Percentiles rank a stretch among this genome's conserved stretches.
These are phyloP conservation scores for Pyrgilauda ruficollis DNA, from an alignment of 2,113 vertebrate genomes.

Conservation along the genomic window DNA sequence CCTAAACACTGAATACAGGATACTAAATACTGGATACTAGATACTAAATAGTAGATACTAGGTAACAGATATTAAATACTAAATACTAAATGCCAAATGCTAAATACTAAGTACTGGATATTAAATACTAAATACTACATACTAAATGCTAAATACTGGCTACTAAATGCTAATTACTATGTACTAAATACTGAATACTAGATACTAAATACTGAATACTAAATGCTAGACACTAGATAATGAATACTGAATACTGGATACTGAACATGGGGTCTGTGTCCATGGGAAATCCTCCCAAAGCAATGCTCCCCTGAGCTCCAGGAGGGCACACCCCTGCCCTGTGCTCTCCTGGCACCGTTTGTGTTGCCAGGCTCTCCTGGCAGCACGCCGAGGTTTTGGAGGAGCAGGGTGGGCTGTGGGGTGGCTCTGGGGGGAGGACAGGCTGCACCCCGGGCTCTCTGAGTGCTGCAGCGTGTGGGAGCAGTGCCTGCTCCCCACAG, in stretches of 20 bases:
- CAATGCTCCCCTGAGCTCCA: neutral
- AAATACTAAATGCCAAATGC: rapidly evolving
- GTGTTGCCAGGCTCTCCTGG: neutral
- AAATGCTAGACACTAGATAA: rapidly evolving
- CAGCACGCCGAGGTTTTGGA: neutral
- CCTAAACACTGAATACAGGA: rapidly evolving
- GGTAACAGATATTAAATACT: no score
- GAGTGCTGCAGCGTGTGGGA: neutral
- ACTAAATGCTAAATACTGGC: rapidly evolving
- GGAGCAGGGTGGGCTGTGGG: neutral
- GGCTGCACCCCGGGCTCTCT: neutral
- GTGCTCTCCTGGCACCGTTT: neutral
- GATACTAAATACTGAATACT: neutral
- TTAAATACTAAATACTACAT: rapidly evolving
- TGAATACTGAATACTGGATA: no score
- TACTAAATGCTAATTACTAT: rapidly evolving
- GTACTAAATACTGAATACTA: rapidly evolving
- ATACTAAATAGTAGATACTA: rapidly evolving
- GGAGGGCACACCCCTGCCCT: rapidly evolving
- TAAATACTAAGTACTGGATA: rapidly evolving
- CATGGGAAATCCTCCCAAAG: neutral
- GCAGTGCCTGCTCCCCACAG: rapidly evolving
- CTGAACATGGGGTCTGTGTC: rapidly evolving
- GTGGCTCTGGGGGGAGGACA: neutral
- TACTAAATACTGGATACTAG: rapidly evolving